These are phyloP conservation scores for Malurus cyaneus DNA, from an alignment of 2,113 vertebrate genomes.

Conservation along the genomic window DNA sequence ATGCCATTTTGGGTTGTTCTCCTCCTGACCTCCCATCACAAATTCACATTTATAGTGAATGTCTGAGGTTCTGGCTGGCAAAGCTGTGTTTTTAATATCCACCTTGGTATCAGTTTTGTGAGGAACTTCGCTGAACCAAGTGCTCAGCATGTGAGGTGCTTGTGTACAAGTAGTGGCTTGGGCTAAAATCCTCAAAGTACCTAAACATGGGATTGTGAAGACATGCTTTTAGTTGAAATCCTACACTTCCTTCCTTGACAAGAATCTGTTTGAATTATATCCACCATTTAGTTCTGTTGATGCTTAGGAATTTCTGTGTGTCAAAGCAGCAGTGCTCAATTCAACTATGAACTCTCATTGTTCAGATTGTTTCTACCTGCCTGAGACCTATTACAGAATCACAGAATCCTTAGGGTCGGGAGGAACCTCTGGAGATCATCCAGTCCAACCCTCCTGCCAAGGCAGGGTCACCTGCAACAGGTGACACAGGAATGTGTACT, in stretches of 20 bases:
- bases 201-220: not conserved
- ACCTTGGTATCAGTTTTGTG: not conserved
- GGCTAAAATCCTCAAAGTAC: not conserved
- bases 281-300: not conserved
- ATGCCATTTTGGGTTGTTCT: not conserved
- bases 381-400: not conserved
- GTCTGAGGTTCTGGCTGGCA: not conserved
- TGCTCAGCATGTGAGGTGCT: not conserved
- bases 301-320: not conserved
- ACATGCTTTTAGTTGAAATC: not conserved
- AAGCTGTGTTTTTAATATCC: not conserved
- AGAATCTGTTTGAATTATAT: not conserved
- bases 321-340: not conserved
- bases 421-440: not conserved
- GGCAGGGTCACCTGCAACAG: not conserved
- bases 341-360: not conserved
- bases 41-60: not conserved
- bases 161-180: not conserved
- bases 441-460: not conserved
- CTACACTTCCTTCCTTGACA: not conserved
- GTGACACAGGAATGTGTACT: not conserved
- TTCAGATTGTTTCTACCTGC: not conserved
- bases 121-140: not conserved
- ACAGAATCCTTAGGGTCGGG: not conserved
- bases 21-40: not conserved